Base-by-base conservation (phyloP, 2,113 vertebrate species). In the Nerophis lumbriciformis region DNA sequence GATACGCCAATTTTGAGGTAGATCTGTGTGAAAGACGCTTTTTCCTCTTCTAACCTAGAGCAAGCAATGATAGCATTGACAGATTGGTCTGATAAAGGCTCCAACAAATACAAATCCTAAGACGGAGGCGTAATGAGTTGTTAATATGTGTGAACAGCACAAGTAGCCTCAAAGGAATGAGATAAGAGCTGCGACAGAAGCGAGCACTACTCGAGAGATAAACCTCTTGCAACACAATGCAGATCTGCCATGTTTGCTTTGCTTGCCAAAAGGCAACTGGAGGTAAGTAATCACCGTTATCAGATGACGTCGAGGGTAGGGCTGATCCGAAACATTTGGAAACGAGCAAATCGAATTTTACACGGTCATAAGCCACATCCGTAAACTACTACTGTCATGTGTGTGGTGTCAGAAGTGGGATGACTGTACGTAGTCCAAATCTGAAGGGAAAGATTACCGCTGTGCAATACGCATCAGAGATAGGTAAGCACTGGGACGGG, bases 141-240 rank as follows among this genome's bases (percentile, higher is more conserved):
- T 87, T 84, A 87, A 89, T 76, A 60, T 11, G 39, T 50, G 48
- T 4, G 9, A 63, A 69, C 59, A 71, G 51, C 66, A n/a, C 59
- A 58, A 51, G n/a, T 50, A 53, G 60, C 12, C 36, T 35, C 53
- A 51, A 44, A 64, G 4, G 53, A 38, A 35, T 68, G 58, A 81
- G 77, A 86, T 87, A 84, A 85, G 77, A 75, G 59, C 42, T 6
- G 61, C 70, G 78, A 76, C 81, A 76, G 73, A 60, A 81, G 78
- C 64, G 69, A 19, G 59, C 65, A 67, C 53, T 61, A 28, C 28
- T 28, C 28, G 1, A 78, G 59, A 80, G 80, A 79, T 79, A 77
- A 77, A 76, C n/a, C n/a, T 10, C 49, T n/a, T 16, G 4, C 11
- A 42, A 42, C 2, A 42, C 8, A 42, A 9, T 45, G 12, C 42